Evolutionary conservation across 2,113 vertebrate genomes (phyloP).

Genomic region (Sinocyclocheilus anophthalmus): DNA sequence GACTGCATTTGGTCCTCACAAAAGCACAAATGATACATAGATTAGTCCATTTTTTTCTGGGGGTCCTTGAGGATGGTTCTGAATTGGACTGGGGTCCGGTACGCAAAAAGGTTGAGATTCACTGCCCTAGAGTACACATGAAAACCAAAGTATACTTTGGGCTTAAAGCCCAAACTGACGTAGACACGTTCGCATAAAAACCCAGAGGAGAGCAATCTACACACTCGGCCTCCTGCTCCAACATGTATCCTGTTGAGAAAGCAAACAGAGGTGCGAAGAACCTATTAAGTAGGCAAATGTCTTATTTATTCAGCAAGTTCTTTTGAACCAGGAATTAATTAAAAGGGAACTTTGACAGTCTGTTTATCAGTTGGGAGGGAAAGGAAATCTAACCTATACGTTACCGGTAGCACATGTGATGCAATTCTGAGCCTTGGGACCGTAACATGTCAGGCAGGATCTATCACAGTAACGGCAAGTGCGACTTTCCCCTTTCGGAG

Average conservation of each 20-base stretch:
- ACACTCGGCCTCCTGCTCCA: too few relatives aligned
- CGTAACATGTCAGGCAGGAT: conserved; percentile 74
- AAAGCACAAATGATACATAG: too few relatives aligned
- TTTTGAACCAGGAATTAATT: neutral
- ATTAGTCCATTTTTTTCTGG: too few relatives aligned
- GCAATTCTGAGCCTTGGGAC: conserved; percentile 71
- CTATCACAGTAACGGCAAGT: conserved; percentile 66
- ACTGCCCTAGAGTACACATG: too few relatives aligned
- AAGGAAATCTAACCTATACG: conserved; percentile 23
- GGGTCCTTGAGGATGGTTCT: too few relatives aligned
- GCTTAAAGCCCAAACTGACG: too few relatives aligned
- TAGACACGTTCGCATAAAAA: too few relatives aligned
- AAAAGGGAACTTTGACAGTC: neutral
- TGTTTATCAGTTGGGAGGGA: neutral
- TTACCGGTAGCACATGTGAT: conserved; percentile 72
- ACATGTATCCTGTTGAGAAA: conserved; percentile 56
- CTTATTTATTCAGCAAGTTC: neutral
- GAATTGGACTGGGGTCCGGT: too few relatives aligned
- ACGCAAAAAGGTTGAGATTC: too few relatives aligned
- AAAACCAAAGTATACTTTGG: too few relatives aligned
- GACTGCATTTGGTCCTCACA: too few relatives aligned
- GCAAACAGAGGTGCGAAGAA: neutral
- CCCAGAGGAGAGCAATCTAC: too few relatives aligned
- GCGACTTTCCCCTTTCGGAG: conserved; percentile 56
- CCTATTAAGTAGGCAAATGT: neutral